Conservation (phyloP, 2,888 invertebrate species). For the Drosophila cognata region DNA sequence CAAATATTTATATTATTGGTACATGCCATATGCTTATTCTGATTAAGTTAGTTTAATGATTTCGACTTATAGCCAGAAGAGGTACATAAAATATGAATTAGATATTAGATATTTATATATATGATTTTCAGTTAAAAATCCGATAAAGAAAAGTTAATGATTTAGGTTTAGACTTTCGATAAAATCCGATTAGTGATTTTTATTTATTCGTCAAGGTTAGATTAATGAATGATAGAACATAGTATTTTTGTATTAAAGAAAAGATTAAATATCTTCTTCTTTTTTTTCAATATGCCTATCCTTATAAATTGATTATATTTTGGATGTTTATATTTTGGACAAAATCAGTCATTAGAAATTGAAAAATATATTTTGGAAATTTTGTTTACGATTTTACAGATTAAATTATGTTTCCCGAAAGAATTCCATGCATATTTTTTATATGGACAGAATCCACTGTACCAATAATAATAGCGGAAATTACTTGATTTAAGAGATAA, state of each 20-base stretch:
- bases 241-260: background rate
- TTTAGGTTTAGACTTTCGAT: background rate
- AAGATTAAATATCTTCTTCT: background rate
- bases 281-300: background rate
- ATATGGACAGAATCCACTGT: background rate
- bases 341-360: background rate
- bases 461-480: background rate
- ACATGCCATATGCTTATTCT: background rate
- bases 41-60: background rate
- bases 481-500: background rate
- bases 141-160: background rate
- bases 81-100: background rate
- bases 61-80: background rate
- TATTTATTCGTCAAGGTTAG: background rate
- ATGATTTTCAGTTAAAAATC: too few relatives aligned
- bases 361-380: background rate
- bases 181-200: background rate
- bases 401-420: too few relatives aligned
- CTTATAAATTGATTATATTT: background rate
- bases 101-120: too few relatives aligned
- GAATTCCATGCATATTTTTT: background rate
- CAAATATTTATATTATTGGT: background rate
- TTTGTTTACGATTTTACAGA: too few relatives aligned
- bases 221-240: background rate
- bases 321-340: too few relatives aligned